Evolutionary conservation across 2,888 invertebrate species (phyloP).

Genomic region (Leptodirus hochenwartii): DNA sequence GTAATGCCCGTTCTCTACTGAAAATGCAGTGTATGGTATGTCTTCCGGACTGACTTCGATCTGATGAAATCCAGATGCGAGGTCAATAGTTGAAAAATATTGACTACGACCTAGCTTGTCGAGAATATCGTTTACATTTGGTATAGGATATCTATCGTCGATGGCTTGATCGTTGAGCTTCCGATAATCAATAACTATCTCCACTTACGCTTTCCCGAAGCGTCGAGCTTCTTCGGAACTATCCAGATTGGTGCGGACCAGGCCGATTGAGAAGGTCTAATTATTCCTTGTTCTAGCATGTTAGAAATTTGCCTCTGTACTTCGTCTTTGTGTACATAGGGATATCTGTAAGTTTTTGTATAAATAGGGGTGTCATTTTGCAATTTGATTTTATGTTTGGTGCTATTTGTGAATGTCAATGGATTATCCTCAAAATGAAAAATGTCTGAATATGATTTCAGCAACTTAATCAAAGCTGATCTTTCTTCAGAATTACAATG

Average conservation of each 20-base stretch:
- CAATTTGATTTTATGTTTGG: slow-evolving; percentile 10
- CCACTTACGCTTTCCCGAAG: slow-evolving; percentile 13
- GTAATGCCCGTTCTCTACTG: slow-evolving; percentile 15
- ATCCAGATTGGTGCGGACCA: slow-evolving; percentile 13
- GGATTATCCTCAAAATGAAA: no score
- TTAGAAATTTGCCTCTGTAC: slow-evolving; percentile 13
- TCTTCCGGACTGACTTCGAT: slow-evolving; percentile 16
- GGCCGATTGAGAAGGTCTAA: slow-evolving; percentile 10
- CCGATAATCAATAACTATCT: slow-evolving; percentile 14
- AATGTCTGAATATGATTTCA: no score
- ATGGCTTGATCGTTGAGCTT: slow-evolving; percentile 17
- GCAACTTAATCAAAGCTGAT: no score
- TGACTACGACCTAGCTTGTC: slow-evolving; percentile 17
- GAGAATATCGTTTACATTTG: slow-evolving; percentile 18
- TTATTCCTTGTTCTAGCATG: slow-evolving; percentile 13
- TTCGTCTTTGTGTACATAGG: slow-evolving; percentile 15
- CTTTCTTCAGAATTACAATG: no score
- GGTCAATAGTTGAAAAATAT: slow-evolving; percentile 18
- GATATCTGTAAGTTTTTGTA: slow-evolving; percentile 15
- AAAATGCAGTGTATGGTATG: slow-evolving; percentile 18
- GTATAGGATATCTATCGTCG: slow-evolving; percentile 18
- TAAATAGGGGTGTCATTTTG: slow-evolving; percentile 11
- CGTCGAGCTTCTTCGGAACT: slow-evolving; percentile 14
- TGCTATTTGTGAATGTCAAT: no score
- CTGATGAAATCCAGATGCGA: slow-evolving; percentile 20